Conservation (phyloP, 1,140 invertebrate species). For the Drosophila triauraria region DNA sequence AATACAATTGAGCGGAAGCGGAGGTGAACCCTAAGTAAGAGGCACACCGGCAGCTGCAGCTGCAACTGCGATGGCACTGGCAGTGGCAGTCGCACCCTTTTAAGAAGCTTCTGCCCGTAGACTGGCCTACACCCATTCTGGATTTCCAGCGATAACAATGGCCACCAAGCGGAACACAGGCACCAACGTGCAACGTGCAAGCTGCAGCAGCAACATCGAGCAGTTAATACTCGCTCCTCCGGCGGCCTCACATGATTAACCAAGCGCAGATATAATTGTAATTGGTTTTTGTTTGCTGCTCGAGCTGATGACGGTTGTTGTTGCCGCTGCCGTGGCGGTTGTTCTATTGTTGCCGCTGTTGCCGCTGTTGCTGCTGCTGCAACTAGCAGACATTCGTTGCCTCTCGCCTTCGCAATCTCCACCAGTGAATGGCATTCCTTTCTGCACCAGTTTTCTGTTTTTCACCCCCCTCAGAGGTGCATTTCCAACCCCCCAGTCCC, state of each 20-base stretch:
- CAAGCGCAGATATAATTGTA: constrained; percentile 79
- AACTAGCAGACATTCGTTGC: constrained; percentile 32
- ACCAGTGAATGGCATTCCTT: constrained; percentile 50
- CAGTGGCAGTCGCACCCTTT: constrained; percentile 16
- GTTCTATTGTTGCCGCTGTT: constrained; percentile 33
- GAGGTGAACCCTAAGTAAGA: constrained; percentile 46
- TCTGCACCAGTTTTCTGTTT: constrained; percentile 34
- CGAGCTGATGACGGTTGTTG: constrained; percentile 36
- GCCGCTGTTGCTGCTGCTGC: constrained; percentile 4
- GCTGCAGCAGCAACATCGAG: constrained; percentile 20
- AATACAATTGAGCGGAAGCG: constrained; percentile 72
- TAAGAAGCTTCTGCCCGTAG: constrained; percentile 26
- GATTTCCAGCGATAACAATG: constrained; percentile 31
- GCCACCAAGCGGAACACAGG: constrained; percentile 42
- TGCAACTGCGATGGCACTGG: constrained; percentile 10
- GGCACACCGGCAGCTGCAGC: constrained; percentile 10
- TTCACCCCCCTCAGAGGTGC: constrained; percentile 3
- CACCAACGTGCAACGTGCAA: constrained; percentile 41
- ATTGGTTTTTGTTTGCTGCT: constrained; percentile 65
- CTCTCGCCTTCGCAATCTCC: constrained; percentile 34
- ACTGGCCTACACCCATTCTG: constrained; percentile 38
- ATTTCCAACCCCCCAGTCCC: not conserved
- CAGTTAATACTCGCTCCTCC: constrained; percentile 15
- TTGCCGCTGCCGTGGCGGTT: constrained; percentile 17
- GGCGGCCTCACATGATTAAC: constrained; percentile 67